Base-by-base conservation (phyloP, 2,888 invertebrate species). In the Zeuzera pyrina region DNA sequence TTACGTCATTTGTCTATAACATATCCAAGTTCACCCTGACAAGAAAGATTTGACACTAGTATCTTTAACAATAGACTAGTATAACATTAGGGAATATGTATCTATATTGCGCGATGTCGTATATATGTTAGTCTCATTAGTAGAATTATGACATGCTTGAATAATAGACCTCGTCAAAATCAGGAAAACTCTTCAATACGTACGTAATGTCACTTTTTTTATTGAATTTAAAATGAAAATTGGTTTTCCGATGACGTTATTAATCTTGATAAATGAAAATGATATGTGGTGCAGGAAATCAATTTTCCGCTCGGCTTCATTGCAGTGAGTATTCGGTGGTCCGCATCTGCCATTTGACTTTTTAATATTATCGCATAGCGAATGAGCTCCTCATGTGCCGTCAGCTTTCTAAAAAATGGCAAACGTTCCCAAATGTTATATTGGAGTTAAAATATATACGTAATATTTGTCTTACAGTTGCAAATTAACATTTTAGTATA, bases 271-370 rank as follows among this genome's bases (percentile, higher is more conserved):
- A 61, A 68, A 66, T 66, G 61, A 58, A 67, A 68, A 64, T 69
- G 61, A 69, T 69, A 67, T 61, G 57, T 59, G 63, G 46, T 53
- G 51, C 58, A 55, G 64, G 57, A 65, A 72, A 76, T 69, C 73
- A 72, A 77, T 77, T 77, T 73, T 58, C 63, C 63, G 59, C 52
- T 46, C 41, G 57, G 51, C 54, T 66, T 53, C 62, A 55, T 59
- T 57, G 55, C 59, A 59, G 60, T 54, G 64, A 57, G 15, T 47
- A 53, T 55, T 56, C 57, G 50, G 33, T 45, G 47, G 52, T 34
- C 49, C 46, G 43, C 48, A 49, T 54, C 57, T 51, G 54, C 55
- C 54, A 56, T 67, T 67, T 62, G 53, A 59, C 54, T 58, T 65
- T 61, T 62, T 57, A 63, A 67, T 66, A 63, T 57, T 55, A n/a